These are phyloP conservation scores for Crocodylus rhombifer DNA, from an alignment of 2,797 vertebrate genomes.

Conservation along the genomic window DNA sequence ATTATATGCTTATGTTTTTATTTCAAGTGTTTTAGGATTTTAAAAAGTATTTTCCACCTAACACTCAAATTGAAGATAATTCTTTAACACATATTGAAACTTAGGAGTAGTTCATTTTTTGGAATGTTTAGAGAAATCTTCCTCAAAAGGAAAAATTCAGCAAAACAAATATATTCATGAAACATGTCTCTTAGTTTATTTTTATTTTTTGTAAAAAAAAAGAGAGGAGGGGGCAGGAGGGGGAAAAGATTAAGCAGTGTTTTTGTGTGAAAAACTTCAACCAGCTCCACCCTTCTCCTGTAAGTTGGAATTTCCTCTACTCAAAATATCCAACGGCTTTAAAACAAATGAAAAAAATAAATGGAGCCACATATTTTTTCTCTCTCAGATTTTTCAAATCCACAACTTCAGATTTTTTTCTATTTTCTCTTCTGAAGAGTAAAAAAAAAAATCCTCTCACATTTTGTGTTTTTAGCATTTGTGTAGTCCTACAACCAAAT, in stretches of 20 bases:
- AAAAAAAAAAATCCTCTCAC: neutral
- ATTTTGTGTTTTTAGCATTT: no score
- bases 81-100: no score
- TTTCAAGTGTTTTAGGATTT: no score
- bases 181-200: neutral
- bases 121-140: no score
- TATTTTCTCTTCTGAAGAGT: neutral
- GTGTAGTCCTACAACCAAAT: neutral
- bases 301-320: neutral
- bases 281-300: neutral
- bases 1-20: no score
- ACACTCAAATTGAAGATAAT: no score
- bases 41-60: no score
- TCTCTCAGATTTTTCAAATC: neutral
- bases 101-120: no score
- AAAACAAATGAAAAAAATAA: neutral
- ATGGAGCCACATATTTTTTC: neutral
- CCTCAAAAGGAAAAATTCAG: neutral
- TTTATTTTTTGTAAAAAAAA: neutral
- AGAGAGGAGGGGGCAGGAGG: no score
- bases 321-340: neutral
- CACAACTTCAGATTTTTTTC: neutral
- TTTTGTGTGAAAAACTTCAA: no score
- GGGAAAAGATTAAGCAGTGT: no score
- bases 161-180: neutral